Percentiles rank a stretch among this genome's conserved stretches.
Evolutionary conservation across 2,888 invertebrate species (phyloP).

Genomic region (Lasioglossum lativentre): DNA sequence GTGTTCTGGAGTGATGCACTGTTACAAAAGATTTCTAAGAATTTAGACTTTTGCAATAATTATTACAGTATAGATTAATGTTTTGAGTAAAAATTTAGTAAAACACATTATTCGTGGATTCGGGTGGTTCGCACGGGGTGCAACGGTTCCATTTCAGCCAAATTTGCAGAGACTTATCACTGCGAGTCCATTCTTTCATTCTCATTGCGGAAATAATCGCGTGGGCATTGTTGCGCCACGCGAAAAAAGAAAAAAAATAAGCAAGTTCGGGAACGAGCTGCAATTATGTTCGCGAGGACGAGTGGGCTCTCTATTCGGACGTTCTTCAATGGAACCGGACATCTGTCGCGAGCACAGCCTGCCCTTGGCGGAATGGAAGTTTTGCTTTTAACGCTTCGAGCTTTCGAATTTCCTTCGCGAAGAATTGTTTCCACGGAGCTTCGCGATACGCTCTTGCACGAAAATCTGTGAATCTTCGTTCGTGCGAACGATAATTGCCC

Average conservation of each 20-base stretch:
- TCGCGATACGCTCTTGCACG: neutral
- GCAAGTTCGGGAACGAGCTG: neutral
- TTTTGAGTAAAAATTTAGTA: no score
- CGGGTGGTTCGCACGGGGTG: no score
- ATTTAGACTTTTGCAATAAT: no score
- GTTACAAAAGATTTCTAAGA: no score
- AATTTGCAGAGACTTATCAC: no score
- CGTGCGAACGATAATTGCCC: neutral
- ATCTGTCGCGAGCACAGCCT: neutral
- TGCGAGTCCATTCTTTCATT: no score
- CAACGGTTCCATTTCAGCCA: no score
- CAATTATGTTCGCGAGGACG: neutral
- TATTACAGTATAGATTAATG: no score
- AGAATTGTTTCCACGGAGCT: neutral
- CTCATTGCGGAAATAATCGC: neutral
- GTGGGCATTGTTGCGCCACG: neutral
- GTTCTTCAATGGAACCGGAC: constrained; percentile 2
- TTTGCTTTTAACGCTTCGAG: neutral
- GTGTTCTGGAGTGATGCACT: no score
- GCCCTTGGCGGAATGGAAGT: neutral
- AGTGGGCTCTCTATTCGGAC: neutral
- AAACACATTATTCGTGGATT: no score
- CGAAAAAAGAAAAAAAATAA: neutral
- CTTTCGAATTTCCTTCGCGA: neutral
- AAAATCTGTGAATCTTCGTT: neutral